Evolutionary conservation across 2,888 invertebrate genomes (phyloP).

Genomic region (Athalia rosae): DNA sequence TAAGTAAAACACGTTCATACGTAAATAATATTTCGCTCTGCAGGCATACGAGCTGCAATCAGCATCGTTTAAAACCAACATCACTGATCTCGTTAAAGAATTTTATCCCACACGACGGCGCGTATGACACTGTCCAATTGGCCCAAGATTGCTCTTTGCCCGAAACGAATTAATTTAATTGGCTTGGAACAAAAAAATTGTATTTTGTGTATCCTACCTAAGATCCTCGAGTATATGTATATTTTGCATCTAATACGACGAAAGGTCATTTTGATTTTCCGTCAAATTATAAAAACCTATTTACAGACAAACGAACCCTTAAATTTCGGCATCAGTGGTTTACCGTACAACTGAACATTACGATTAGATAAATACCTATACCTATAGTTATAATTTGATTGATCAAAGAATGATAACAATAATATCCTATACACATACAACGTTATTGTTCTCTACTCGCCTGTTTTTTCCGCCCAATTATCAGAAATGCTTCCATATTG

Average conservation of each 20-base stretch:
- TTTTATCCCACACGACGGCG: background rate
- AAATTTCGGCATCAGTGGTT: too few relatives aligned
- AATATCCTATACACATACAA: background rate
- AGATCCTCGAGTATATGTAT: too few relatives aligned
- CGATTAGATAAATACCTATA: too few relatives aligned
- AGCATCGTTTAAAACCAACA: background rate
- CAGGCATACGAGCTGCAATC: too few relatives aligned
- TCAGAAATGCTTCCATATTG: constrained; percentile 29
- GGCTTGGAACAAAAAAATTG: background rate
- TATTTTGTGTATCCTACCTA: too few relatives aligned
- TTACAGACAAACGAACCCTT: too few relatives aligned
- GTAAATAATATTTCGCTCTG: too few relatives aligned
- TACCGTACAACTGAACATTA: too few relatives aligned
- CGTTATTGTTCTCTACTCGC: constrained; percentile 34
- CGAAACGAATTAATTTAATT: background rate
- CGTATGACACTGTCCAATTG: background rate
- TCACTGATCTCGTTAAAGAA: background rate
- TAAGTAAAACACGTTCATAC: too few relatives aligned
- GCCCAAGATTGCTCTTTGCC: constrained; percentile 20
- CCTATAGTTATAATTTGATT: background rate
- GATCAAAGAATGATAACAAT: background rate
- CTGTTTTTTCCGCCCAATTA: constrained; percentile 42
- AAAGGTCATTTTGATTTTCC: too few relatives aligned
- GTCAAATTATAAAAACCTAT: too few relatives aligned
- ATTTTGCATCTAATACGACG: too few relatives aligned